Conservation (phyloP, 2,888 invertebrate species). For the Drosophila putrida region DNA sequence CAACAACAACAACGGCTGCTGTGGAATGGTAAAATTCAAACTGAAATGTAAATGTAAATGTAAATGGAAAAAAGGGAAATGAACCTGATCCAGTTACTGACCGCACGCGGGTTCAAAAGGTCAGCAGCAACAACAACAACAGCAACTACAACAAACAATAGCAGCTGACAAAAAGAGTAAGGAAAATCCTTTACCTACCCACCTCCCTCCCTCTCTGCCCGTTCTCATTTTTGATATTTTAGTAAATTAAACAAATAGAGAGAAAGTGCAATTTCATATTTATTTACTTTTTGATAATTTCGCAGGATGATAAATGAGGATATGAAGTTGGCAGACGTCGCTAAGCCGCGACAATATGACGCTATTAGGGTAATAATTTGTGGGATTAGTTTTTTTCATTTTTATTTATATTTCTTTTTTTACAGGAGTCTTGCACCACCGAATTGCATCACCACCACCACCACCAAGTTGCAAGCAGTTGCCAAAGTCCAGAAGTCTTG, state of each 20-base stretch:
- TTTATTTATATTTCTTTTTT: too few species aligned
- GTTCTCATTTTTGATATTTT: constrained; percentile 32
- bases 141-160: constrained; percentile 47
- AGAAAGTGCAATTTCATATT: constrained; percentile 63
- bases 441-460: not conserved
- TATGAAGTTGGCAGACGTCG: constrained; percentile 29
- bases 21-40: constrained; percentile 10
- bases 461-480: not conserved
- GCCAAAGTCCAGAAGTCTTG: constrained; percentile 6
- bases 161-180: constrained; percentile 51
- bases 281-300: constrained; percentile 72
- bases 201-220: constrained; percentile 7
- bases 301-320: constrained; percentile 39
- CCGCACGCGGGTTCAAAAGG: constrained; percentile 45
- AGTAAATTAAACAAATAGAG: constrained; percentile 69
- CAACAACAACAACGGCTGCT: constrained; percentile 48
- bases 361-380: constrained; percentile 77
- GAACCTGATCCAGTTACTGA: constrained; percentile 45
- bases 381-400: constrained; percentile 61
- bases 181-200: constrained; percentile 23
- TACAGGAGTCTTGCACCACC: constrained; percentile 17
- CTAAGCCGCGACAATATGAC: constrained; percentile 77
- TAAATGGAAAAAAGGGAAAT: constrained; percentile 13
- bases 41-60: constrained; percentile 15
- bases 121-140: constrained; percentile 22